These are phyloP conservation scores for Bellardia pandia DNA, from an alignment of 2,888 invertebrate species.

Conservation along the genomic window DNA sequence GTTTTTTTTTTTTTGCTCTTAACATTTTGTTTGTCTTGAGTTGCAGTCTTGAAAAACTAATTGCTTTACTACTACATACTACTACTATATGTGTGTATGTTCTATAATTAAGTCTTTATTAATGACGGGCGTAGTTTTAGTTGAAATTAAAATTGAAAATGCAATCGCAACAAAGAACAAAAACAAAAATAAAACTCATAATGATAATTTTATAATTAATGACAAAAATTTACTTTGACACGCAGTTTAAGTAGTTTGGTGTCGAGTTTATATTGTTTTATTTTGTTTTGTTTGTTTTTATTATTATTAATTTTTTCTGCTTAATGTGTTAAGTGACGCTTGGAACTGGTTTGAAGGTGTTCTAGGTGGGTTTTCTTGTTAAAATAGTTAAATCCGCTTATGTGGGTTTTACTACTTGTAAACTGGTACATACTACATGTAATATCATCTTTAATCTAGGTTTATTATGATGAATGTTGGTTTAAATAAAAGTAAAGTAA, in stretches of 20 bases:
- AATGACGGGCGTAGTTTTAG: constrained; percentile 53
- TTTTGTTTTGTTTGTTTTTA: not conserved
- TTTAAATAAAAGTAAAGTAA: too few species aligned
- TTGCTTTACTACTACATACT: constrained; percentile 9
- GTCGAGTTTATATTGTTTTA: not conserved
- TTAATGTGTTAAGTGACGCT: not conserved
- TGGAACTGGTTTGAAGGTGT: constrained; percentile 31
- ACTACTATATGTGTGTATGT: not conserved
- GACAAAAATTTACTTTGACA: constrained; percentile 36
- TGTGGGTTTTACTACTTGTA: constrained; percentile 9
- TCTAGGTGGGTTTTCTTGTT: constrained; percentile 2
- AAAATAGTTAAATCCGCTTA: constrained; percentile 13
- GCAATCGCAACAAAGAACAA: not conserved
- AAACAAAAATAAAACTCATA: constrained; percentile 10
- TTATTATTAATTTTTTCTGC: not conserved
- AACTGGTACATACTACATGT: not conserved
- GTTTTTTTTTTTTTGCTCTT: not conserved
- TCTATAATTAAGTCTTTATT: constrained; percentile 47
- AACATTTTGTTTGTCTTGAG: not conserved
- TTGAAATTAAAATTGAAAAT: constrained; percentile 34
- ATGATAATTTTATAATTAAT: constrained; percentile 49
- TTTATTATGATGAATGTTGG: not conserved
- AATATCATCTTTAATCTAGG: constrained; percentile 9
- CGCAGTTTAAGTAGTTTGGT: constrained; percentile 21
- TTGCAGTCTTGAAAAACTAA: constrained; percentile 12